These are phyloP conservation scores for Cyphomyrus discorhynchus DNA, from an alignment of 2,113 vertebrate species.

Conservation along the genomic window DNA sequence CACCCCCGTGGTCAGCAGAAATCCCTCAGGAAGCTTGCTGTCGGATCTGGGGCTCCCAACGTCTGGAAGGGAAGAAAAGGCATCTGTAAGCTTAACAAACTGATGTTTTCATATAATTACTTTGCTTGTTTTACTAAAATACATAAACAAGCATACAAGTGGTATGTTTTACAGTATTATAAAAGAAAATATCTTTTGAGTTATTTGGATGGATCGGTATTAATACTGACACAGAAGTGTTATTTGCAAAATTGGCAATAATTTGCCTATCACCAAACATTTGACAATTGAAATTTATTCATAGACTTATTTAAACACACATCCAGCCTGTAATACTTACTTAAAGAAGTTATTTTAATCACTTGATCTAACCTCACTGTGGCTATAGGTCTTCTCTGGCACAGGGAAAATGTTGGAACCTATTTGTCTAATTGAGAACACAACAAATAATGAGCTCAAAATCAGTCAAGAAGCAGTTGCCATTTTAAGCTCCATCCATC, in stretches of 20 bases:
- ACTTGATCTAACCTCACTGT: background rate
- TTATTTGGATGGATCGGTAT: background rate
- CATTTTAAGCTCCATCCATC: slow-evolving; percentile 22
- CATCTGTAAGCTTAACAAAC: background rate
- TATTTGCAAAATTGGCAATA: background rate
- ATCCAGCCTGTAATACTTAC: background rate
- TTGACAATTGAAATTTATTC: background rate
- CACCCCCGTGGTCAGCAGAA: background rate
- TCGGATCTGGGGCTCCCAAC: background rate
- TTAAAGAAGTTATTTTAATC: background rate
- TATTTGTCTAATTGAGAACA: slow-evolving; percentile 17
- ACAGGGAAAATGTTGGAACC: background rate
- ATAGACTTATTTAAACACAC: background rate
- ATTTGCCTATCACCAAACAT: background rate
- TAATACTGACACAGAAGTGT: background rate
- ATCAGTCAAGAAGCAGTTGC: slow-evolving; percentile 2
- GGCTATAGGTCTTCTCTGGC: background rate
- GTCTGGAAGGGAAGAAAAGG: background rate
- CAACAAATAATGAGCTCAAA: background rate
- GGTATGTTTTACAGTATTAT: background rate
- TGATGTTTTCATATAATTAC: background rate
- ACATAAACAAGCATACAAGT: background rate
- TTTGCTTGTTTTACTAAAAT: background rate
- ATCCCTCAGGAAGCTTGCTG: background rate
- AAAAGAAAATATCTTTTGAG: background rate